phyloP scores from a whole-genome alignment of 92 coral and sea anemone species.

The Parazoanthus swiftii region DNA sequence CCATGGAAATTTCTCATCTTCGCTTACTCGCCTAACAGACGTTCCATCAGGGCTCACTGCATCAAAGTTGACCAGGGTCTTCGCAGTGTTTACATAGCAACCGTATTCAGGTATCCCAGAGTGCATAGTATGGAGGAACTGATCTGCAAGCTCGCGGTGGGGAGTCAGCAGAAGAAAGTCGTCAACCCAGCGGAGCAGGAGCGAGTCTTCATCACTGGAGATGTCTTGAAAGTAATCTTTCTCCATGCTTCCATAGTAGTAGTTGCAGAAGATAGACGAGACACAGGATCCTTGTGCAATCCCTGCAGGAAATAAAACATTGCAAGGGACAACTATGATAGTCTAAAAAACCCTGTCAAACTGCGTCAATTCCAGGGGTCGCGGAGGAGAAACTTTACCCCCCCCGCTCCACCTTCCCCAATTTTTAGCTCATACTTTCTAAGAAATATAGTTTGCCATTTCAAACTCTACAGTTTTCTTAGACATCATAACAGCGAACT shows the following conservation, averaged over 20 bases:
- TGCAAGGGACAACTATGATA: too few relatives aligned
- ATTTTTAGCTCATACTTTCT: too few relatives aligned
- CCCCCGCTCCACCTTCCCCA: too few relatives aligned
- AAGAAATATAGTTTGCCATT: too few relatives aligned
- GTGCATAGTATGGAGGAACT: slow-evolving; percentile 38
- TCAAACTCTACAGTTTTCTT: too few relatives aligned
- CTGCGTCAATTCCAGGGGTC: not conserved
- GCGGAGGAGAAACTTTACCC: too few relatives aligned
- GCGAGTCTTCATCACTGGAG: slow-evolving; percentile 63
- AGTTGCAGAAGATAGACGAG: slow-evolving; percentile 73
- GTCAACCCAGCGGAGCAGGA: slow-evolving; percentile 90
- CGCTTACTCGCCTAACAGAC: slow-evolving; percentile 53
- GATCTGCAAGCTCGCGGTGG: slow-evolving; percentile 38
- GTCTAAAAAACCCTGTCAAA: too few relatives aligned
- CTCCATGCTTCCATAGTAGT: slow-evolving; percentile 85
- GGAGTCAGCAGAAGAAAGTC: slow-evolving; percentile 85
- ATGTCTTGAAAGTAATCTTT: slow-evolving; percentile 57
- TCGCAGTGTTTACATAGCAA: slow-evolving; percentile 64
- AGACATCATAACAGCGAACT: too few relatives aligned
- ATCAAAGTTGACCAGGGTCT: slow-evolving; percentile 79
- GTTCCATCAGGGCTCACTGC: slow-evolving; percentile 59
- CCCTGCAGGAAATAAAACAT: slow-evolving; percentile 47
- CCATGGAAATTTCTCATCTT: slow-evolving; percentile 69
- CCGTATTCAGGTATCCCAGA: slow-evolving; percentile 63
- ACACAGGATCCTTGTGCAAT: slow-evolving; percentile 90